A percentile compares a stretch with the other conserved stretches of the same genome.
Conservation (phyloP, 2,113 vertebrate species). For the Ammodytes dubius region DNA sequence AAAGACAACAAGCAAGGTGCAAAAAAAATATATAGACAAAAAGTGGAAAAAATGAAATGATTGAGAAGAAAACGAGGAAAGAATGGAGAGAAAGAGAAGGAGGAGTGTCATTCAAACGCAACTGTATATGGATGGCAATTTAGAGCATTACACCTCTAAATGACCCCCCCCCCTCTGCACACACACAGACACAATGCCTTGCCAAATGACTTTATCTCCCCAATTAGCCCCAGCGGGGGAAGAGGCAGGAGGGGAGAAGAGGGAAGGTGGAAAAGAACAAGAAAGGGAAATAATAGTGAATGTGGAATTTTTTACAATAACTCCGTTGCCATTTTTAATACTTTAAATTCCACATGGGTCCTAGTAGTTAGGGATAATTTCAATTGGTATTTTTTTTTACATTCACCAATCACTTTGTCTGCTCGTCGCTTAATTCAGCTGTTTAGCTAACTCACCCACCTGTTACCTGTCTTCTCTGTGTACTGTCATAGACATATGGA, state of each 20-base stretch:
- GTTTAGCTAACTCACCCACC: conserved; percentile 23
- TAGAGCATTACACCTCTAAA: conserved; percentile 76
- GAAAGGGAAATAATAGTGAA: not conserved
- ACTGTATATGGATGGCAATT: conserved; percentile 80
- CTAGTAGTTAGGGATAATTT: too few relatives aligned
- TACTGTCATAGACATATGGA: conserved; percentile 34
- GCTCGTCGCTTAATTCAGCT: not conserved
- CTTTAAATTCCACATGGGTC: conserved; percentile 10
- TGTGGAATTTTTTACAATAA: not conserved
- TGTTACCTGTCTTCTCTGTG: conserved; percentile 14
- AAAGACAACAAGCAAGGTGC: not conserved
- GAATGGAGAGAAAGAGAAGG: conserved; percentile 30
- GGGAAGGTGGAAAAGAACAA: not conserved
- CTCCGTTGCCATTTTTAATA: conserved; percentile 13
- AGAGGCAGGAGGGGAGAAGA: conserved; percentile 18
- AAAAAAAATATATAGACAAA: not conserved
- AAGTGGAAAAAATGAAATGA: conserved; percentile 2
- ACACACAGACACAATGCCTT: conserved; percentile 30
- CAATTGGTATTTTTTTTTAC: not conserved
- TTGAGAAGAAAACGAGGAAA: conserved; percentile 1
- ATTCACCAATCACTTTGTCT: conserved; percentile 22
- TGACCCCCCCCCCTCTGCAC: conserved; percentile 31
- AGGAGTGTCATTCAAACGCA: conserved; percentile 82
- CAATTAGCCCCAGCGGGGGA: conserved; percentile 63
- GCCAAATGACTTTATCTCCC: conserved; percentile 72